These are phyloP conservation scores for Enteromius viviparus DNA, from an alignment of 2,797 vertebrate genomes.

Conservation along the genomic window DNA sequence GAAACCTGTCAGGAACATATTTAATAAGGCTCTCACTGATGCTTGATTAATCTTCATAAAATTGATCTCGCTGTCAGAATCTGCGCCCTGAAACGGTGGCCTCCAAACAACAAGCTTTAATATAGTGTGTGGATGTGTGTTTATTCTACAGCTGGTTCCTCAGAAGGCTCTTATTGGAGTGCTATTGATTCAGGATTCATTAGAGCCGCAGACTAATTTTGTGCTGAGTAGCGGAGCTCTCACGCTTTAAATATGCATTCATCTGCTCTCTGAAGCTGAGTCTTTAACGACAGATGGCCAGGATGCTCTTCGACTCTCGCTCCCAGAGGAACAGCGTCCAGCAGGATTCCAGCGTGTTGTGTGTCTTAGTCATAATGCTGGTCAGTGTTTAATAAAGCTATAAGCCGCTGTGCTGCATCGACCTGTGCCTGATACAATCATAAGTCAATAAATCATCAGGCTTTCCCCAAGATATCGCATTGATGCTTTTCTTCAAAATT, in stretches of 20 bases:
- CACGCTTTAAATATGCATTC: constrained; percentile 43
- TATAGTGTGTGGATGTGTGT: constrained; percentile 23
- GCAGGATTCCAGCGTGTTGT: constrained; percentile 34
- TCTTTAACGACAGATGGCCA: constrained; percentile 39
- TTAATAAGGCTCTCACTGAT: constrained; percentile 35
- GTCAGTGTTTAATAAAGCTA: constrained; percentile 26
- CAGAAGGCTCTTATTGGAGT: constrained; percentile 51
- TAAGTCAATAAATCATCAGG: neutral
- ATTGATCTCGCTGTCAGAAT: constrained; percentile 47
- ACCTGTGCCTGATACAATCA: neutral
- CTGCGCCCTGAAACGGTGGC: constrained; percentile 14
- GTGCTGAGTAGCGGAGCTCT: constrained; percentile 22
- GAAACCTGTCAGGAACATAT: constrained; percentile 39
- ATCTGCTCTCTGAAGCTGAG: constrained; percentile 17
- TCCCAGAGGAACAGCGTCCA: constrained; percentile 15
- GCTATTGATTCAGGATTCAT: constrained; percentile 58
- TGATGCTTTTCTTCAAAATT: constrained; percentile 1
- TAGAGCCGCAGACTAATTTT: constrained; percentile 52
- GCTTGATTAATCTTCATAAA: constrained; percentile 53
- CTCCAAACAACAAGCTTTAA: constrained; percentile 22
- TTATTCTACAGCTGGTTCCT: constrained; percentile 38
- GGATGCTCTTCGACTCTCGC: neutral
- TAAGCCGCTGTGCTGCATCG: neutral
- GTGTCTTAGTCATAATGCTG: constrained; percentile 34
- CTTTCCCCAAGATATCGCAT: neutral